phyloP scores from a whole-genome alignment of 2,888 invertebrate genomes.

The Sipunculus nudus region DNA sequence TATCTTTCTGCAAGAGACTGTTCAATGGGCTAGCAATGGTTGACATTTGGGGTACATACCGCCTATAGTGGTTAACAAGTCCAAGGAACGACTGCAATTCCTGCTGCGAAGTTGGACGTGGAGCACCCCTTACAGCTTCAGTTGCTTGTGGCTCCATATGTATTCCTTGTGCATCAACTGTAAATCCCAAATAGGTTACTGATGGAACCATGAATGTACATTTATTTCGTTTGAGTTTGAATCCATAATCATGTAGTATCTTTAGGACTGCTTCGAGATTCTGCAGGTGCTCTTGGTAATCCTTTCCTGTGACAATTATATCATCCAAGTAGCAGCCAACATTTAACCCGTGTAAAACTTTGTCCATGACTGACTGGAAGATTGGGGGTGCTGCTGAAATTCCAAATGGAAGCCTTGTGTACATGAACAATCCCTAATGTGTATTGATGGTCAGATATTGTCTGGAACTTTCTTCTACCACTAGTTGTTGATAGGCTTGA shows the following conservation, averaged over 20 bases:
- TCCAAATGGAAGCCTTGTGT: background rate
- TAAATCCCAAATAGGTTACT: too few species aligned
- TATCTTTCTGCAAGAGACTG: constrained; percentile 12
- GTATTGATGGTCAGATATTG: background rate
- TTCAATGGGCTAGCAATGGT: constrained; percentile 18
- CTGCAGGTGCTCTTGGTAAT: too few species aligned
- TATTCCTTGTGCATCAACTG: too few species aligned
- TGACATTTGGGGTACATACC: constrained; percentile 19
- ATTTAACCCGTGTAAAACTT: background rate
- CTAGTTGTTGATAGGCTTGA: background rate
- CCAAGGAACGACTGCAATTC: constrained; percentile 18
- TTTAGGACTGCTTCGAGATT: too few species aligned
- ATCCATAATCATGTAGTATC: too few species aligned
- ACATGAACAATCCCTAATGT: background rate
- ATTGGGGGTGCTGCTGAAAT: background rate
- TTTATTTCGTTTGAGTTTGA: too few species aligned
- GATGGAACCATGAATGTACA: too few species aligned
- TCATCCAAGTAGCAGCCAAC: too few species aligned
- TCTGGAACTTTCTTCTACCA: background rate
- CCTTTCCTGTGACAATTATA: too few species aligned
- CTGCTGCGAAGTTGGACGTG: too few species aligned
- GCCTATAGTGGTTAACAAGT: constrained; percentile 17
- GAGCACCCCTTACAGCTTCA: too few species aligned
- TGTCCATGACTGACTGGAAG: background rate
- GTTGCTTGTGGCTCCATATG: too few species aligned